Evolutionary conservation across 1,140 invertebrate genomes (phyloP).

Genomic region (Diuraphis noxia): DNA sequence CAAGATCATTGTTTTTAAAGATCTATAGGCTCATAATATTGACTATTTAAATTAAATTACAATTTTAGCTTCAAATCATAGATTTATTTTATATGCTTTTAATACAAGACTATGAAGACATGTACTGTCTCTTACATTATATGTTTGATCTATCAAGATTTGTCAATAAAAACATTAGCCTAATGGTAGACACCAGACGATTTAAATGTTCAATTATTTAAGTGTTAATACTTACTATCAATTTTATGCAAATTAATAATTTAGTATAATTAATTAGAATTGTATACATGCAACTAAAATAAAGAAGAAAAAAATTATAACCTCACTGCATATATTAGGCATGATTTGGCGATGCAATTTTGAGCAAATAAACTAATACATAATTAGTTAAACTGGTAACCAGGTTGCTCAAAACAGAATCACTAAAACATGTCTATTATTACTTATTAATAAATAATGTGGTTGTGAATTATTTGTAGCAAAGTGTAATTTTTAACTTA

Average conservation of each 20-base stretch:
- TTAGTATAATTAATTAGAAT: neutral
- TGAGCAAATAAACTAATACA: too few relatives aligned
- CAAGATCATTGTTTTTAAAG: neutral
- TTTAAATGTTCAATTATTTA: neutral
- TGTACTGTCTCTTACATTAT: neutral
- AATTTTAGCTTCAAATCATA: neutral
- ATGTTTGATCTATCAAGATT: too few relatives aligned
- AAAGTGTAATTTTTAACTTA: neutral
- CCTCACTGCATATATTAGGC: too few relatives aligned
- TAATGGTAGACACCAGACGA: neutral
- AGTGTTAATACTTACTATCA: neutral
- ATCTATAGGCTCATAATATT: neutral
- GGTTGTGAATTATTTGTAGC: neutral
- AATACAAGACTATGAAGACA: neutral
- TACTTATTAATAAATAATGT: neutral
- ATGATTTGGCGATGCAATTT: too few relatives aligned
- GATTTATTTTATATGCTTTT: neutral
- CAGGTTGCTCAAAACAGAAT: too few relatives aligned
- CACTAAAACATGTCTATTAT: neutral
- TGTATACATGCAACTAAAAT: too few relatives aligned
- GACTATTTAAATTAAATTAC: neutral
- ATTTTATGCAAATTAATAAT: neutral
- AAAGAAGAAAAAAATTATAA: too few relatives aligned
- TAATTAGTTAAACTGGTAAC: too few relatives aligned
- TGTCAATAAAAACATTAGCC: neutral